Conservation (phyloP, 2,113 vertebrate species). For the Hippocampus guttulatus region DNA sequence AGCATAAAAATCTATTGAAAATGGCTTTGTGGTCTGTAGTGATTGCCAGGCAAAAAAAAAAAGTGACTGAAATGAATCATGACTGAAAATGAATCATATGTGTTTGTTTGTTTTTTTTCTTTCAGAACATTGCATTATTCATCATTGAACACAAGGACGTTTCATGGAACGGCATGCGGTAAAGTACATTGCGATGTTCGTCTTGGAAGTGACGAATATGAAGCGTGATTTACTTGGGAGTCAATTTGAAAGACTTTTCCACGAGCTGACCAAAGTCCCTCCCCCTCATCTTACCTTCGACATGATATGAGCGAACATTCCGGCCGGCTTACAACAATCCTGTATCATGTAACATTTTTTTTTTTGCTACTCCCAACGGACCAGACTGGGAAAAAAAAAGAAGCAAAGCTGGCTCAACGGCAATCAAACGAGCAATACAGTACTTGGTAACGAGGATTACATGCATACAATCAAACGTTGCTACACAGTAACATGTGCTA, state of each 20-base stretch:
- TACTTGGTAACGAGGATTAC: slow-evolving; percentile 54
- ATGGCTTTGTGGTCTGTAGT: background rate
- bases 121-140: slow-evolving; percentile 56
- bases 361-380: slow-evolving; percentile 34
- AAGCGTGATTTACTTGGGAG: slow-evolving; percentile 19
- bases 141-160: slow-evolving; percentile 49
- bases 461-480: slow-evolving; percentile 39
- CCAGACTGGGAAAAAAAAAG: slow-evolving; percentile 33
- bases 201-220: slow-evolving; percentile 38
- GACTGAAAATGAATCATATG: too few relatives aligned
- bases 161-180: slow-evolving; percentile 59
- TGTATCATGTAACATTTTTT: slow-evolving; percentile 31
- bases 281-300: background rate
- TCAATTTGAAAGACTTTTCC: slow-evolving; percentile 6
- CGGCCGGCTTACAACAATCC: slow-evolving; percentile 37
- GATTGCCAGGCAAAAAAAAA: background rate
- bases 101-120: background rate
- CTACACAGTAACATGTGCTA: slow-evolving; percentile 17
- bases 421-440: slow-evolving; percentile 56
- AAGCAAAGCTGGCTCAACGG: slow-evolving; percentile 52
- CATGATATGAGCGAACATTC: slow-evolving; percentile 4
- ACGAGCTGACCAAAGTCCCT: slow-evolving; percentile 15
- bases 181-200: slow-evolving; percentile 50
- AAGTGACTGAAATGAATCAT: too few relatives aligned
- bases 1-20: background rate